Percentiles rank a stretch among this genome's conserved stretches.
Evolutionary conservation across 2,113 vertebrate genomes (phyloP).

Genomic region (Peucedramus taeniatus): DNA sequence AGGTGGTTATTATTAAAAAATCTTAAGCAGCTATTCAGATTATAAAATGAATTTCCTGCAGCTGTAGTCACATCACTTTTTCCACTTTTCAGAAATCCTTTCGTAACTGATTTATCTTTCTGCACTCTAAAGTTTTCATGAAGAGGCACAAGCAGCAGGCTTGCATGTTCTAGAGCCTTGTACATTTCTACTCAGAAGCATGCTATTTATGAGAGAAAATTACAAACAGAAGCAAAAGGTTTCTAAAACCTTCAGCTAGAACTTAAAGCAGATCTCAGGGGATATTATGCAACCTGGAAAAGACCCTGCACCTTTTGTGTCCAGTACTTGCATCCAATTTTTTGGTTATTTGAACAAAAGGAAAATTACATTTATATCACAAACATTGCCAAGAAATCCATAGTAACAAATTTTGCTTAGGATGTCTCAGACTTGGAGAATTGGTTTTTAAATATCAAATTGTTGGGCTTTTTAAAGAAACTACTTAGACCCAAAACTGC

Average conservation of each 20-base stretch:
- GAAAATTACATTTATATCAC: background rate
- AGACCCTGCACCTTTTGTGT: background rate
- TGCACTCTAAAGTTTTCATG: background rate
- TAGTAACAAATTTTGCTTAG: background rate
- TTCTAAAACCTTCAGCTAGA: background rate
- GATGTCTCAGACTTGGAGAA: background rate
- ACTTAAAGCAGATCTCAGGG: background rate
- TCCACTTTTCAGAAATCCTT: conserved; percentile 37
- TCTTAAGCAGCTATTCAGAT: conserved; percentile 44
- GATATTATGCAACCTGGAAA: background rate
- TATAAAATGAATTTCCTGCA: conserved; percentile 55
- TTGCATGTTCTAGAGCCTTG: background rate
- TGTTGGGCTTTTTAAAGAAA: background rate
- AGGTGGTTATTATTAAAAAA: conserved; percentile 52
- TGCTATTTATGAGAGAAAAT: background rate
- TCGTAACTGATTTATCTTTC: conserved; percentile 13
- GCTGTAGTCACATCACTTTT: conserved; percentile 45
- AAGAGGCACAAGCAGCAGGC: background rate
- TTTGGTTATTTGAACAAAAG: background rate
- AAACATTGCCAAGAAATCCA: background rate
- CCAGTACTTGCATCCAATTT: background rate
- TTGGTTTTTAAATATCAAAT: background rate
- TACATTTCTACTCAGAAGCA: background rate
- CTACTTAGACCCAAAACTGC: background rate
- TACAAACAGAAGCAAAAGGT: background rate